phyloP scores from a whole-genome alignment of 2,797 vertebrate species.

The Pangasius macronema region DNA sequence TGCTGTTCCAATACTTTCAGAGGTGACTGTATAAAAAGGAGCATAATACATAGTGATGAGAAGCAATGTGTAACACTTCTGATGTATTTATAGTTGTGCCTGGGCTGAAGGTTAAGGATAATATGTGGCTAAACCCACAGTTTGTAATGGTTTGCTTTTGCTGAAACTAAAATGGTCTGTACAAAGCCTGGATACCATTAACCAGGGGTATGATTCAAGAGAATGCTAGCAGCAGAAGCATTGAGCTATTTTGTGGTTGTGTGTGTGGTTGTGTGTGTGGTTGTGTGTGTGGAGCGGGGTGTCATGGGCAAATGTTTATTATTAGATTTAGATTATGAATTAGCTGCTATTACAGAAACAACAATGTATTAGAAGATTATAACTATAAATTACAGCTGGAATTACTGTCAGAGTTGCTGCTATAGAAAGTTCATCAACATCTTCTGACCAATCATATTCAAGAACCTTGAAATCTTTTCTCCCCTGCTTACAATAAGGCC shows the following conservation, averaged over 20 bases:
- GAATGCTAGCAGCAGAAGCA: neutral
- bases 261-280: slow-evolving; percentile 10
- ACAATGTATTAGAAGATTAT: neutral
- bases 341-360: neutral
- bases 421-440: no score
- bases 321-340: neutral
- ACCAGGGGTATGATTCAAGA: slow-evolving; percentile 6
- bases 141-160: neutral
- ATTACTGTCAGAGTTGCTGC: neutral
- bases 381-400: neutral
- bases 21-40: neutral
- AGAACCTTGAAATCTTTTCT: neutral
- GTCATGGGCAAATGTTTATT: neutral
- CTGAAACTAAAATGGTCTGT: neutral
- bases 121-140: neutral
- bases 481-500: neutral
- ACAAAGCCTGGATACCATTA: neutral
- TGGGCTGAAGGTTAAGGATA: neutral
- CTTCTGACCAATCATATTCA: neutral
- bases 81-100: neutral
- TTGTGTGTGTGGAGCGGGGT: neutral
- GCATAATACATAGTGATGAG: neutral
- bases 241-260: neutral
- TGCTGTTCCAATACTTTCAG: neutral
- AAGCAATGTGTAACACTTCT: neutral